Conservation (phyloP, 2,113 vertebrate species). For the Noturus placidus region DNA sequence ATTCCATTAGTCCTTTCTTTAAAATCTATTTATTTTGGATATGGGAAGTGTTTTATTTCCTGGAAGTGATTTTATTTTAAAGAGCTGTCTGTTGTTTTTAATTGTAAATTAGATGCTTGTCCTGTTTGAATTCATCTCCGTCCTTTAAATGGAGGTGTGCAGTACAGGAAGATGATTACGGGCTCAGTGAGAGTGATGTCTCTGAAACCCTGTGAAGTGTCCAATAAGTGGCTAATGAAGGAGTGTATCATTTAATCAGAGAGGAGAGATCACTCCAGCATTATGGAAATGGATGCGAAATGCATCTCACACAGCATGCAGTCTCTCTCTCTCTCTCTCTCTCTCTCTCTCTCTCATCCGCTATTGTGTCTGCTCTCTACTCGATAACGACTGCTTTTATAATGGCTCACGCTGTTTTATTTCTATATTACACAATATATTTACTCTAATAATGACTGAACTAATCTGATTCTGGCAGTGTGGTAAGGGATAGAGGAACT, state of each 20-base stretch:
- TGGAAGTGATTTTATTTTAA: not conserved
- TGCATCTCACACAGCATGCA: not conserved
- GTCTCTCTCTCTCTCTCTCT: not conserved
- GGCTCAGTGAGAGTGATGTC: not conserved
- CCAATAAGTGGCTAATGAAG: conserved; percentile 9
- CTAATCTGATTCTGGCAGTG: not conserved
- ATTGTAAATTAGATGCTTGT: not conserved
- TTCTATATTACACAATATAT: not conserved
- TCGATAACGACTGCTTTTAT: not conserved
- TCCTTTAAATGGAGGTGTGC: not conserved
- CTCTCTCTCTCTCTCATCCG: not conserved
- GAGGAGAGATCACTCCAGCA: conserved; percentile 18
- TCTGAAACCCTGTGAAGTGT: conserved; percentile 6
- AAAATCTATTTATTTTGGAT: not conserved
- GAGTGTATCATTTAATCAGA: conserved; percentile 40
- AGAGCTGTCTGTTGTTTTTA: not conserved
- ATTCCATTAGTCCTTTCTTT: not conserved
- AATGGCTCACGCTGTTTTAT: not conserved
- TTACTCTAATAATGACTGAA: not conserved
- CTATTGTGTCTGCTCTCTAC: not conserved
- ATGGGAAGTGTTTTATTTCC: not conserved
- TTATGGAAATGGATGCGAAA: conserved; percentile 35
- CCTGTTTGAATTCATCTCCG: not conserved
- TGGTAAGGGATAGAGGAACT: not conserved
- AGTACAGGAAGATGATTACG: not conserved